Base-by-base conservation (phyloP, 2,797 vertebrate species). In the Gallinago solitaria region DNA sequence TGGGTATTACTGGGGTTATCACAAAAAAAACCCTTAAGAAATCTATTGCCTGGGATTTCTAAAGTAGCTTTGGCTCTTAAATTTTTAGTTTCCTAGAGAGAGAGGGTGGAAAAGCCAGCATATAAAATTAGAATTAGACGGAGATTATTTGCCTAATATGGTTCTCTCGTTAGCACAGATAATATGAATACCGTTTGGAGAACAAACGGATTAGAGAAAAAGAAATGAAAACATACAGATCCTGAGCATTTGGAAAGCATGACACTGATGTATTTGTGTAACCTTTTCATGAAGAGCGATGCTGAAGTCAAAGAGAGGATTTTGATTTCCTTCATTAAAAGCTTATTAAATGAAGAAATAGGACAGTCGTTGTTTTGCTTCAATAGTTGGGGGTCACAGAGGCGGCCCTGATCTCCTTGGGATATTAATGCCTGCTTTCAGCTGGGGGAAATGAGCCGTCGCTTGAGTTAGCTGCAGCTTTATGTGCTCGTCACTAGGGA, bases 401-500 rank as follows among this genome's bases (percentile, higher is more conserved):
- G 98, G 97, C 74, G 47, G 97, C 96, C 83, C 97, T 97, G 97
- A 90, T 97, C 98, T 98, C 97, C 96, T 98, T 95, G 45, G 97
- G 97, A 98, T 98, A 98, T 98, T 98, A 98, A 98, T 98, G 98
- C 96, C 97, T 97, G 96, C 98, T 97, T 98, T 98, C 98, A 98
- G 95, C 96, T 95, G 48, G 95, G 93, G 97, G 97, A 98, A 98
- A 98, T 98, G 98, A 98, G 98, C 98, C 97, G 1, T 97, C 61
- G 64, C 97, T 92, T 83, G 96, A 97, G 97, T 95, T 97, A 92
- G 97, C 98, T 97, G 98, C 97, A 97, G 97, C 97, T 97, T 98
- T 97, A 90, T 97, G 97, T 95, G 95, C 97, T 98, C 97, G 90
- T 98, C 98, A 97, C 98, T 97, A 98, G 98, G 98, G 98, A 98